These are phyloP conservation scores for Xiphophorus hellerii DNA, from an alignment of 2,113 vertebrate genomes.

Conservation along the genomic window DNA sequence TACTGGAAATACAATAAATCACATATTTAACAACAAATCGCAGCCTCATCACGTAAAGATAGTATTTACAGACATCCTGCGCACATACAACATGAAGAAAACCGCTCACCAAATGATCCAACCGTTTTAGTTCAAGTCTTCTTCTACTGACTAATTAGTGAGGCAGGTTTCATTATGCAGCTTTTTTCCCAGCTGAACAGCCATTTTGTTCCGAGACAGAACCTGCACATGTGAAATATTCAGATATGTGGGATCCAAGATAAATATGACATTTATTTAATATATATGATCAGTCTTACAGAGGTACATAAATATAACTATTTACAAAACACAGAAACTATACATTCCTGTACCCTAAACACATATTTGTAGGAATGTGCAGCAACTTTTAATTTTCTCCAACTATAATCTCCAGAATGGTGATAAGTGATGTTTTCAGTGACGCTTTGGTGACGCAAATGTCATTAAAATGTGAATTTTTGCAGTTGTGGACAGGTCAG, in stretches of 20 bases:
- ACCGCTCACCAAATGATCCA: background rate
- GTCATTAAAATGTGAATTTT: background rate
- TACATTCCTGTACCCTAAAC: constrained; percentile 57
- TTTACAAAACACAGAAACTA: constrained; percentile 65
- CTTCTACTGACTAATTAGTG: background rate
- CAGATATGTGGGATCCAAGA: constrained; percentile 8
- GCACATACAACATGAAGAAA: background rate
- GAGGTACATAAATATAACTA: constrained; percentile 71
- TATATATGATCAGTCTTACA: constrained; percentile 22
- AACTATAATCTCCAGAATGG: constrained; percentile 17
- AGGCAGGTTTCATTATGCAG: too few species aligned
- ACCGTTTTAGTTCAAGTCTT: background rate
- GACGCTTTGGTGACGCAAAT: background rate
- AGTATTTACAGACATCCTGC: background rate
- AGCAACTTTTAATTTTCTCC: constrained; percentile 1
- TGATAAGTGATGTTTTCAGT: constrained; percentile 24
- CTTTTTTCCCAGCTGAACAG: too few species aligned
- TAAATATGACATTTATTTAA: constrained; percentile 17
- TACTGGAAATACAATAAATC: constrained; percentile 1
- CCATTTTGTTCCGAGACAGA: background rate
- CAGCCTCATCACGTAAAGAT: background rate
- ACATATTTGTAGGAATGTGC: constrained; percentile 26
- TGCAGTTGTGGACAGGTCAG: background rate
- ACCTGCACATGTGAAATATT: constrained; percentile 10
- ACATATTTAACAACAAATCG: constrained; percentile 5